These are phyloP conservation scores for Saccostrea echinata DNA, from an alignment of 1,140 invertebrate genomes.

Conservation along the genomic window DNA sequence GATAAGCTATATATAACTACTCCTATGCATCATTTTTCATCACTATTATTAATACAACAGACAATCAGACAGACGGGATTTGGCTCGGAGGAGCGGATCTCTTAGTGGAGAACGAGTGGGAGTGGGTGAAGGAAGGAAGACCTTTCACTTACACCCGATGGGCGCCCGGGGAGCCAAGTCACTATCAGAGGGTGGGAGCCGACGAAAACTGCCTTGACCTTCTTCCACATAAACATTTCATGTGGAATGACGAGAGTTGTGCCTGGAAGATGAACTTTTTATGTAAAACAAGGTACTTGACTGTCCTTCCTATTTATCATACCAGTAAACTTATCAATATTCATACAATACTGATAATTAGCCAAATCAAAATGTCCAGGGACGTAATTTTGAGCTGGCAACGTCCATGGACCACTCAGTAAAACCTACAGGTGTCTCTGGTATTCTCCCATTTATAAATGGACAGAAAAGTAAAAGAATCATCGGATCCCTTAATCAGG, in stretches of 20 bases:
- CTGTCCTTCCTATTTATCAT: background rate
- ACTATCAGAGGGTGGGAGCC: background rate
- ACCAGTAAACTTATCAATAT: too few species aligned
- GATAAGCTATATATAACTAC: too few species aligned
- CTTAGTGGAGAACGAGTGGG: conserved; percentile 55
- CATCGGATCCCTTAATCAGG: too few species aligned
- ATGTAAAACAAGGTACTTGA: conserved; percentile 51
- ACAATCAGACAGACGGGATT: conserved; percentile 53
- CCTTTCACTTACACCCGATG: conserved; percentile 45
- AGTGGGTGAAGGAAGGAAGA: conserved; percentile 43
- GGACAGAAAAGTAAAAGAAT: too few species aligned
- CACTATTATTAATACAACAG: background rate
- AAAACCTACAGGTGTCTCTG: too few species aligned
- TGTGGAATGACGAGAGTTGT: conserved; percentile 55
- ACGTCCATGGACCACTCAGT: too few species aligned
- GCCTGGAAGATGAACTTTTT: conserved; percentile 49
- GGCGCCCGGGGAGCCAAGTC: conserved; percentile 49
- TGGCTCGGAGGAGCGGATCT: conserved; percentile 56
- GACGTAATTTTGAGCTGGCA: too few species aligned
- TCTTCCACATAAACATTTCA: conserved; percentile 16
- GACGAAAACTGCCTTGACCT: conserved; percentile 54
- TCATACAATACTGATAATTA: too few species aligned
- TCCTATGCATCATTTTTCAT: too few species aligned
- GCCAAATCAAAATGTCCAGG: too few species aligned
- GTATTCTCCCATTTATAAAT: too few species aligned